Percentiles rank a stretch among this genome's conserved stretches.
Evolutionary conservation across 1,140 invertebrate genomes (phyloP).

Genomic region (Pseudomyrmex gracilis): DNA sequence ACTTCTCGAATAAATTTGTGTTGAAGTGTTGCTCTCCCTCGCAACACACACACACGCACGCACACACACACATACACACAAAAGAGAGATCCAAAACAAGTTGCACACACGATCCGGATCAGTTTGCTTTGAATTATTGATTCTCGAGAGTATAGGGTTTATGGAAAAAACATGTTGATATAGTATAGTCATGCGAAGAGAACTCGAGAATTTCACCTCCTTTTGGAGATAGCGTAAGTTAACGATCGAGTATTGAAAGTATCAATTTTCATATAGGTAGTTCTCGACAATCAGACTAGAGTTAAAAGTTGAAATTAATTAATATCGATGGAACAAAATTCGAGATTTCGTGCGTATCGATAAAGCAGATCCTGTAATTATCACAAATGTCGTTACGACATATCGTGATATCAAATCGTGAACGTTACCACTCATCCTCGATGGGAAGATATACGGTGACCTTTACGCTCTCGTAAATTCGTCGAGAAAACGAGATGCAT

Average conservation of each 20-base stretch:
- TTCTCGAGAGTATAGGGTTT: neutral
- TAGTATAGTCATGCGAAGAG: neutral
- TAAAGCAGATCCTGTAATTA: too few relatives aligned
- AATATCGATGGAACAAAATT: too few relatives aligned
- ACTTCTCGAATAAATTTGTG: conserved; percentile 21
- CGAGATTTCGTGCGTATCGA: too few relatives aligned
- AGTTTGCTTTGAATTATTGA: conserved; percentile 19
- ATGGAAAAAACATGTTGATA: neutral
- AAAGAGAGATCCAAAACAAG: neutral
- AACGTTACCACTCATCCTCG: too few relatives aligned
- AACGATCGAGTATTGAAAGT: too few relatives aligned
- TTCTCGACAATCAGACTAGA: too few relatives aligned
- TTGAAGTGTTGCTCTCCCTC: conserved; percentile 6
- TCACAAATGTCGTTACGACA: neutral
- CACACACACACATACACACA: neutral
- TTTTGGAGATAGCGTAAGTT: too few relatives aligned
- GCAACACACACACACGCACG: neutral
- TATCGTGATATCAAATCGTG: neutral
- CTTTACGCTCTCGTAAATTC: neutral
- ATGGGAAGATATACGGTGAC: neutral
- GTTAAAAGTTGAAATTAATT: too few relatives aligned
- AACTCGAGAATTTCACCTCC: neutral
- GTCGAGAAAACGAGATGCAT: neutral
- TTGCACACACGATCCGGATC: neutral
- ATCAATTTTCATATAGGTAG: too few relatives aligned